Base-by-base conservation (phyloP, 1,140 invertebrate genomes). In the Hyles vespertilio region DNA sequence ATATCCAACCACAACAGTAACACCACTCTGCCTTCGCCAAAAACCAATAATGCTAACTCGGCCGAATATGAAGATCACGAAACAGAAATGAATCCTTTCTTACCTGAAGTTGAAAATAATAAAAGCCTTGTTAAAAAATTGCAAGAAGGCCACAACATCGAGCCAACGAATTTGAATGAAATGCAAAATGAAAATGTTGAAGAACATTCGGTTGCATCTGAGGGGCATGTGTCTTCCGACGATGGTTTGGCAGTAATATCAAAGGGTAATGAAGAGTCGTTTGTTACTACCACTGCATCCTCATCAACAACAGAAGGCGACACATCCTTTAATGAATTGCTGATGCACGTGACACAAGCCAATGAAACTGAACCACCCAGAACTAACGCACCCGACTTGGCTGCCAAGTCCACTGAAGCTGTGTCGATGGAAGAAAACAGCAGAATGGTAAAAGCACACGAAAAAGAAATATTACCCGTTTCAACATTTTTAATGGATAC, bases 11-110 rank as follows among this genome's bases (percentile, higher is more conserved):
- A 74, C 4, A 75, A 65, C 48, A 58, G 52, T 53, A 86, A 77
- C 51, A 67, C 74, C 47, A 66, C 77, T 45, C 51, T 64, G 46
- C 56, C 56, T 32, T 57, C 63, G 36, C 33, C 69, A 22, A 81
- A 79, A 64, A 49, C 73, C 32, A 59, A 63, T 33, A 74, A 69
- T 65, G 36, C 69, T 1, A 76, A 75, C 22, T 75, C 79, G 32
- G 59, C 75, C 22, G 81, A 87, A 61, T 79, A 81, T 52, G 79
- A 81, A 47, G 84, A 86, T 34, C 84, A 89, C 57, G 85, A 86
- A 78, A 73, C 81, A 7, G 89, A 92, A 65, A 93, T 93, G 92
- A 92, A 91, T 59, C 92, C 92, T 12, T 93, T 92, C 65, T 77
- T 93, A 64, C 91, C 92, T 6, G 92, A 93, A 70, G 79, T 91